Conservation (phyloP, 2,113 vertebrate genomes). For the Scomber japonicus region DNA sequence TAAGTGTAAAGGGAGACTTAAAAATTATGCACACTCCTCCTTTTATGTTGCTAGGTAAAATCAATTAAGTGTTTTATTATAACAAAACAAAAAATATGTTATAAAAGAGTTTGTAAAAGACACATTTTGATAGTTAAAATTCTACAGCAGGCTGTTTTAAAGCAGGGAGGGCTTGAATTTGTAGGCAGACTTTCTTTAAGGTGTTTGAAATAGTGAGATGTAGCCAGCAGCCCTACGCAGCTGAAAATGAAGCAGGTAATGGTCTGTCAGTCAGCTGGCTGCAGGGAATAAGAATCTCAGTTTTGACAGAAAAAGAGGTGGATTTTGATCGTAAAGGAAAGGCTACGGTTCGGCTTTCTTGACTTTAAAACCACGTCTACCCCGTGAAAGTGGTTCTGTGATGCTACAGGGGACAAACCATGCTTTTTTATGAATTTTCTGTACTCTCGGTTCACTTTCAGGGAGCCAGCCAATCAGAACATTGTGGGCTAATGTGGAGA, state of each 20-base stretch:
- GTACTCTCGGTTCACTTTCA: too few species aligned
- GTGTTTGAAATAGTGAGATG: constrained; percentile 15
- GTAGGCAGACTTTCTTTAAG: constrained; percentile 4
- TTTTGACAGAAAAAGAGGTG: not conserved
- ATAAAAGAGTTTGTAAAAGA: too few species aligned
- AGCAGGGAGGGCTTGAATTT: not conserved
- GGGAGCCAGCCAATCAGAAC: too few species aligned
- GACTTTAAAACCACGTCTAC: too few species aligned
- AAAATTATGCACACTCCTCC: not conserved
- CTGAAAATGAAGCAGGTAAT: constrained; percentile 16
- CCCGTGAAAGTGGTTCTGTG: too few species aligned
- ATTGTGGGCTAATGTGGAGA: too few species aligned
- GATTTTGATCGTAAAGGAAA: not conserved
- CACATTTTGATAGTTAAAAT: not conserved
- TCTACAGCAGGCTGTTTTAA: not conserved
- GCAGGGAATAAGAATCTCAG: not conserved
- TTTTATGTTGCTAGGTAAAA: not conserved
- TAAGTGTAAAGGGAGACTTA: constrained; percentile 15
- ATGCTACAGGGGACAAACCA: too few species aligned
- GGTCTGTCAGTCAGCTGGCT: constrained; percentile 15
- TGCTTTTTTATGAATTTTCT: too few species aligned
- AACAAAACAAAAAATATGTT: too few species aligned
- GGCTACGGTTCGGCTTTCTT: not conserved
- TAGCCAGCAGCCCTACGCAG: constrained; percentile 2
- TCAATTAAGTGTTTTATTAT: not conserved